Conservation (phyloP, 2,888 invertebrate genomes). For the Megastigmus dorsalis region DNA sequence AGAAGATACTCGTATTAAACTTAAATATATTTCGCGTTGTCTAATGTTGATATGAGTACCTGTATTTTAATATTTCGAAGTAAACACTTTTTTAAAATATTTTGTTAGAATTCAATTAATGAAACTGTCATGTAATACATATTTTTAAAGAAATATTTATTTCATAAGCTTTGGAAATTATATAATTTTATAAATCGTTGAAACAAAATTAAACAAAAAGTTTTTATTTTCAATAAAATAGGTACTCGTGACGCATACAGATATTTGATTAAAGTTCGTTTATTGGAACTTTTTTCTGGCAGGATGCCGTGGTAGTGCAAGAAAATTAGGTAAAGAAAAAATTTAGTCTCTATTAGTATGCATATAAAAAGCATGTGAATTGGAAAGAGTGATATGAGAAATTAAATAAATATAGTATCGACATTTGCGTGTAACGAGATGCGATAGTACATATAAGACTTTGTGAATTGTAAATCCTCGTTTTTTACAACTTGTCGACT, state of each 20-base stretch:
- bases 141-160: too few relatives aligned
- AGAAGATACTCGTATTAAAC: conserved; percentile 16
- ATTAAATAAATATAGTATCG: conserved; percentile 29
- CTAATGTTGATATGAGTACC: neutral
- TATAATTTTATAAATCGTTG: too few relatives aligned
- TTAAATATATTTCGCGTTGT: conserved; percentile 6
- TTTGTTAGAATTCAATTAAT: too few relatives aligned
- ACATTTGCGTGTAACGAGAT: conserved; percentile 43
- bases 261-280: conserved; percentile 16
- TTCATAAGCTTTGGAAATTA: too few relatives aligned
- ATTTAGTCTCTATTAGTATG: conserved; percentile 35
- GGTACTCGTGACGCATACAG: too few relatives aligned
- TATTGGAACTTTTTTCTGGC: conserved; percentile 29
- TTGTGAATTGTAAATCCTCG: conserved; percentile 26
- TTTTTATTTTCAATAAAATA: conserved; percentile 31
- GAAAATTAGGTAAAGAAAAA: conserved; percentile 32
- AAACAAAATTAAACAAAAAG: conserved; percentile 27
- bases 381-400: conserved; percentile 31
- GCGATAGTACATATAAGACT: conserved; percentile 30
- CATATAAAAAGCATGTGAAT: neutral
- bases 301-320: conserved; percentile 27
- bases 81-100: conserved; percentile 16
- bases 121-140: too few relatives aligned
- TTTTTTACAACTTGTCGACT: conserved; percentile 45
- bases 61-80: neutral